Percentiles rank a stretch among this genome's conserved stretches.
Evolutionary conservation across 2,113 vertebrate genomes (phyloP).

Genomic region (Anser cygnoides): DNA sequence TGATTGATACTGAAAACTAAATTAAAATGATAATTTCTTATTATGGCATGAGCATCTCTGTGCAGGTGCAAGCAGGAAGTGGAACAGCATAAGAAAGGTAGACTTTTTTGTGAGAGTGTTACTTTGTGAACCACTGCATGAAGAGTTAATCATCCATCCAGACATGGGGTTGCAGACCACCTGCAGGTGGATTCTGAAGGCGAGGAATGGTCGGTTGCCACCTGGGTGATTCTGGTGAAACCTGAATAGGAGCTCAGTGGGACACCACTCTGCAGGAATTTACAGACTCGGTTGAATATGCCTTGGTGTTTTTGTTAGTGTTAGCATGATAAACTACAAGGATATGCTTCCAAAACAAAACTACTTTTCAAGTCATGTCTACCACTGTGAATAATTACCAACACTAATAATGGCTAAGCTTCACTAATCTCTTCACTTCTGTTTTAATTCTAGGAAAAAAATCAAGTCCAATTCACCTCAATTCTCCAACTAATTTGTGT

Average conservation of each 20-base stretch:
- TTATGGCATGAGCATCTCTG: neutral
- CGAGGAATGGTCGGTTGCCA: neutral
- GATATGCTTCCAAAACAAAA: neutral
- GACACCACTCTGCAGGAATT: neutral
- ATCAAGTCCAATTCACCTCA: neutral
- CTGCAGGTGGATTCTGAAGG: neutral
- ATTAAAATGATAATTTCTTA: neutral
- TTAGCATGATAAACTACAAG: neutral
- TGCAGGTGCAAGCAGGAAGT: neutral
- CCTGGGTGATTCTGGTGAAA: neutral
- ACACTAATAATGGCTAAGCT: neutral
- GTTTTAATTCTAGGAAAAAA: neutral
- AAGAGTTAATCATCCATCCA: neutral
- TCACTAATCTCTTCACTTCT: neutral
- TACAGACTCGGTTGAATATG: neutral
- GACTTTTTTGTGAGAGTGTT: neutral
- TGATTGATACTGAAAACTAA: neutral
- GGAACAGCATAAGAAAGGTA: neutral
- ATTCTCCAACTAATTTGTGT: neutral
- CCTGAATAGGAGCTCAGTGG: neutral
- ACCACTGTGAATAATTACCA: neutral
- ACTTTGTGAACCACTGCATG: neutral
- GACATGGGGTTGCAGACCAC: neutral
- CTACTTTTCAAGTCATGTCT: neutral
- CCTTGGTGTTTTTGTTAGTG: neutral